Conservation (phyloP, 2,888 invertebrate genomes). For the Spilarctia lutea region DNA sequence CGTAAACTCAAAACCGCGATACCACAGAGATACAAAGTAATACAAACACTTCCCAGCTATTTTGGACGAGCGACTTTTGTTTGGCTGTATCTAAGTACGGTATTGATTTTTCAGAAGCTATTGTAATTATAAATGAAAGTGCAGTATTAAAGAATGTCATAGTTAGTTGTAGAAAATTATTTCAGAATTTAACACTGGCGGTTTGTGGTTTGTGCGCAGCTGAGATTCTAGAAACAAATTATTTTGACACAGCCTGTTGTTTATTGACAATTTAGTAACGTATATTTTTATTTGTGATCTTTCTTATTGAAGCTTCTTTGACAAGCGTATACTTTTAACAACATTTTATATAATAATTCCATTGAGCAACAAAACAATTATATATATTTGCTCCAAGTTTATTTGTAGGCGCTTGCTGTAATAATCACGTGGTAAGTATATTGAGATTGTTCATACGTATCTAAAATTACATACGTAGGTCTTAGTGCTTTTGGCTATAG, state of each 20-base stretch:
- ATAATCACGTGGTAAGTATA: slow-evolving; percentile 22
- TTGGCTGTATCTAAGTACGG: slow-evolving; percentile 68
- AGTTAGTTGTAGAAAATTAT: neutral
- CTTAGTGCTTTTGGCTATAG: neutral
- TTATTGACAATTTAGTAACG: slow-evolving; percentile 54
- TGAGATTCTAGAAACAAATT: slow-evolving; percentile 64
- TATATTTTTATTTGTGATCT: slow-evolving; percentile 59
- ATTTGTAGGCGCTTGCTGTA: slow-evolving; percentile 34
- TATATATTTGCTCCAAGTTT: slow-evolving; percentile 39
- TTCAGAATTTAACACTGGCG: slow-evolving; percentile 38
- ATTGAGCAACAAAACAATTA: slow-evolving; percentile 20
- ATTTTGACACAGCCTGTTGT: slow-evolving; percentile 58
- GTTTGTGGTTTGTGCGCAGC: slow-evolving; percentile 24
- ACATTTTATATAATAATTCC: slow-evolving; percentile 11
- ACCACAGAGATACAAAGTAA: neutral
- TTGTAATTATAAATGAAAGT: slow-evolving; percentile 10
- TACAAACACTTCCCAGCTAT: neutral
- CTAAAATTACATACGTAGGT: neutral
- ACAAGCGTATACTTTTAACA: slow-evolving; percentile 13
- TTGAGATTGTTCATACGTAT: neutral
- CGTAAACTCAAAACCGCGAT: slow-evolving; percentile 47
- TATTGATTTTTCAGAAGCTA: slow-evolving; percentile 69
- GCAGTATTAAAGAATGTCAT: neutral
- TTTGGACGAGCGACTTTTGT: slow-evolving; percentile 72
- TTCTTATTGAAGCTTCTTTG: slow-evolving; percentile 42